A percentile compares a stretch with the other conserved stretches of the same genome.
Evolutionary conservation across 2,888 invertebrate species (phyloP).

Genomic region (Chrysina gloriosa): DNA sequence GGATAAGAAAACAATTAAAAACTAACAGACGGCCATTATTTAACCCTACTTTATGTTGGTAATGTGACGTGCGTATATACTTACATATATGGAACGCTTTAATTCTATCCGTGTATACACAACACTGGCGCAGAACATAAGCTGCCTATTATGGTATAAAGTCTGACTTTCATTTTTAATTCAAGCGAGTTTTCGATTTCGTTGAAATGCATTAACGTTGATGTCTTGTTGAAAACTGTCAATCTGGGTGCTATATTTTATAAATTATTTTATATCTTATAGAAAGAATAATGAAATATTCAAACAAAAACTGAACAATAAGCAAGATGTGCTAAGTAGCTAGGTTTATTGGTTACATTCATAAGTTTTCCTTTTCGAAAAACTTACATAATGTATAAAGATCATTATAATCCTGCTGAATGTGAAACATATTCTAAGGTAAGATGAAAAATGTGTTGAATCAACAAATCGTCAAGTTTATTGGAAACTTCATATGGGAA

Average conservation of each 20-base stretch:
- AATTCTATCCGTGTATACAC: constrained; percentile 22
- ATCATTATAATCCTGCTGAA: no score
- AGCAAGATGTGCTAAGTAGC: no score
- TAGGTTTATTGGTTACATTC: no score
- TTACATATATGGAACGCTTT: constrained; percentile 3
- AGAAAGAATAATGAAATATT: neutral
- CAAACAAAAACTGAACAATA: neutral
- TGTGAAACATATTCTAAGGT: no score
- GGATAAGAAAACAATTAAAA: constrained; percentile 24
- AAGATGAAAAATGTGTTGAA: no score
- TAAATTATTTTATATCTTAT: constrained; percentile 9
- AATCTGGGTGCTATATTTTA: constrained; percentile 11
- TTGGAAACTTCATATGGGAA: no score
- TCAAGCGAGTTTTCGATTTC: constrained; percentile 35
- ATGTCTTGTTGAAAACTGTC: constrained; percentile 23
- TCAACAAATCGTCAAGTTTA: no score
- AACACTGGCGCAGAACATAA: constrained; percentile 32
- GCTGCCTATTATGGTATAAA: constrained; percentile 44
- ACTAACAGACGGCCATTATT: constrained; percentile 14
- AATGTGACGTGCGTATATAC: neutral
- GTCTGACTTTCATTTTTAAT: constrained; percentile 45
- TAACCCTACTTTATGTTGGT: constrained; percentile 18
- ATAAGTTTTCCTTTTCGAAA: no score
- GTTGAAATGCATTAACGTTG: constrained; percentile 40
- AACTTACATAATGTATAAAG: no score